phyloP scores from a whole-genome alignment of 1,140 invertebrate genomes.

The Aplysia californica region DNA sequence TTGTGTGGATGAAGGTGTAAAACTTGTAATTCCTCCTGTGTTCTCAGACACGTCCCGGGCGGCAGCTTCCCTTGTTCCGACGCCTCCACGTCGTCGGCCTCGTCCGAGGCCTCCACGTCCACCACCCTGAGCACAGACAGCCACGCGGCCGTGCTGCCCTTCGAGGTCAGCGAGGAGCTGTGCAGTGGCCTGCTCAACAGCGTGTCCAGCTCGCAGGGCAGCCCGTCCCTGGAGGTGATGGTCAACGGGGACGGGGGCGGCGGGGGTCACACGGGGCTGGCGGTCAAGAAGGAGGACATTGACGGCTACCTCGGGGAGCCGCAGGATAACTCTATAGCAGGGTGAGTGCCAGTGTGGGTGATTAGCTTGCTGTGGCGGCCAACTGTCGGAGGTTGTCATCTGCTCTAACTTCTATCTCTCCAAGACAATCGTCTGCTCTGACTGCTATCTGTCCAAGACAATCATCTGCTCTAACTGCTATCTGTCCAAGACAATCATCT shows the following conservation, averaged over 20 bases:
- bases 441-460: no score
- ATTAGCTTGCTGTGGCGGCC: neutral
- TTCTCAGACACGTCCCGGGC: no score
- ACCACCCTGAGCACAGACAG: slow-evolving; percentile 26
- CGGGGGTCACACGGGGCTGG: neutral
- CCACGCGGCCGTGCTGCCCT: neutral
- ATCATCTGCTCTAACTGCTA: no score
- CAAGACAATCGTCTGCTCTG: no score
- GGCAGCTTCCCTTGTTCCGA: no score
- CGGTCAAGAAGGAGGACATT: slow-evolving; percentile 44
- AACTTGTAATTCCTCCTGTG: no score
- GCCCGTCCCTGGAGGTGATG: slow-evolving; percentile 19
- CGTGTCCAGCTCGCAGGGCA: slow-evolving; percentile 48
- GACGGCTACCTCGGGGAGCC: slow-evolving; percentile 18
- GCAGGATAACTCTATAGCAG: slow-evolving; percentile 40
- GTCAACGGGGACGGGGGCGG: neutral
- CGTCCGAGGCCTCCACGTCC: slow-evolving; percentile 7
- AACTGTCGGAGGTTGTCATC: neutral
- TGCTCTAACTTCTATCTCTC: no score
- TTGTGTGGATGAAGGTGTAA: no score
- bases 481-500: no score
- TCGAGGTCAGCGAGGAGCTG: slow-evolving; percentile 43
- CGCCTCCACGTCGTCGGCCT: no score
- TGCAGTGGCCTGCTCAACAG: slow-evolving; percentile 33
- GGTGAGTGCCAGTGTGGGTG: slow-evolving; percentile 35